Conservation (phyloP, 2,113 vertebrate species). For the Mesoclemmys tuberculata region DNA sequence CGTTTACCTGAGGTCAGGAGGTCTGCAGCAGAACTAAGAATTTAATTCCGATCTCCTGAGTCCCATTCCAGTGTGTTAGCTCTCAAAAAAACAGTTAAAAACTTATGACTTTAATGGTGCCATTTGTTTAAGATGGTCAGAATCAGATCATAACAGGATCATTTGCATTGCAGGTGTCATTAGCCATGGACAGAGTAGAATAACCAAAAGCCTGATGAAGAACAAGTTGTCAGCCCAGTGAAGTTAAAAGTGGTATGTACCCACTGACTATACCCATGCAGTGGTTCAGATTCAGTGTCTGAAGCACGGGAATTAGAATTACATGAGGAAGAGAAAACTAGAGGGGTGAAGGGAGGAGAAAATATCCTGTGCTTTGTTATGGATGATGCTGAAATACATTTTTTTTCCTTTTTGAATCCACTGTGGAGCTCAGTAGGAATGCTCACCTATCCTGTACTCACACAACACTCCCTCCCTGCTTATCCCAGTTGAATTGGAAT, state of each 20-base stretch:
- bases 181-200: background rate
- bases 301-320: background rate
- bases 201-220: background rate
- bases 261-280: fast-evolving
- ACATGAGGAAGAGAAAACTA: background rate
- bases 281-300: background rate
- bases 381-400: slow-evolving; percentile 11
- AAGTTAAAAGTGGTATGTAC: slow-evolving; percentile 15
- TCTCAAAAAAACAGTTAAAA: background rate
- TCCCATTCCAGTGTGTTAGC: background rate
- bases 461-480: slow-evolving; percentile 36
- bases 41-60: background rate
- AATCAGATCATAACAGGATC: background rate
- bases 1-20: background rate
- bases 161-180: background rate
- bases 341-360: background rate
- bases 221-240: background rate
- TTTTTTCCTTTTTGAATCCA: background rate
- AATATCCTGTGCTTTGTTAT: background rate
- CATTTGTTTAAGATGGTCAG: background rate
- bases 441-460: slow-evolving; percentile 43
- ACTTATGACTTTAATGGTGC: background rate
- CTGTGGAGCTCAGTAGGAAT: slow-evolving; percentile 38
- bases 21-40: background rate
- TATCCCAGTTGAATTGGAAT: slow-evolving; percentile 59